Conservation (phyloP, 2,113 vertebrate genomes). For the Panthera leo region DNA sequence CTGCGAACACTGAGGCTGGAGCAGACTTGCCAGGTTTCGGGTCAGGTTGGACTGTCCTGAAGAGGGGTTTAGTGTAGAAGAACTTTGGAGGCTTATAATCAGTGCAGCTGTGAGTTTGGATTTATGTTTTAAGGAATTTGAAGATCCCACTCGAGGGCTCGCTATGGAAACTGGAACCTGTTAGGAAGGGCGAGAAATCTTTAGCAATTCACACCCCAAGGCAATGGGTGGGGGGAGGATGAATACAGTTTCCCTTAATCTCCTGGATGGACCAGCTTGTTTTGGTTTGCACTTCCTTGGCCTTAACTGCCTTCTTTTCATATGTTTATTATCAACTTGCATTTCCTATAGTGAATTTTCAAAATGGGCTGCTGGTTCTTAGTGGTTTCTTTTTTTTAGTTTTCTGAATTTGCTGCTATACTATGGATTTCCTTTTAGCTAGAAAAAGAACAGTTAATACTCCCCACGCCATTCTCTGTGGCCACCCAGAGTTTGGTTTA, state of each 20-base stretch:
- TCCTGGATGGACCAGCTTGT: background rate
- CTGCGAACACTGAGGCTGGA: background rate
- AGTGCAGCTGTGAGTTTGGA: background rate
- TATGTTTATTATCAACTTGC: background rate
- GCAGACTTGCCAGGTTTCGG: background rate
- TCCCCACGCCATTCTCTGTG: rapidly evolving
- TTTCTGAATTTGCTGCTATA: too few species aligned
- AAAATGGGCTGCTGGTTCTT: background rate
- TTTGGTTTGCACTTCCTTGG: slow-evolving; percentile 16
- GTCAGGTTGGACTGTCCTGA: background rate
- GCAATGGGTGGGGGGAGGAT: background rate
- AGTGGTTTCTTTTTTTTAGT: background rate
- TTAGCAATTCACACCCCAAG: background rate
- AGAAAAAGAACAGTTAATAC: background rate
- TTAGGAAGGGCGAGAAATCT: background rate
- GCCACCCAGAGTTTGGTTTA: background rate
- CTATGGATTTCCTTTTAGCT: background rate
- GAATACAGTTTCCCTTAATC: background rate
- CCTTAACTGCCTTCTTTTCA: background rate
- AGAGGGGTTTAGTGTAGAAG: background rate
- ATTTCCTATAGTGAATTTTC: background rate
- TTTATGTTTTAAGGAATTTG: background rate
- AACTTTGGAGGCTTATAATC: background rate
- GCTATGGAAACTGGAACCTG: background rate
- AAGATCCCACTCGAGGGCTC: background rate